Conservation (phyloP, 35 echinoderm and acorn worm genomes). For the Antedon bifida region DNA sequence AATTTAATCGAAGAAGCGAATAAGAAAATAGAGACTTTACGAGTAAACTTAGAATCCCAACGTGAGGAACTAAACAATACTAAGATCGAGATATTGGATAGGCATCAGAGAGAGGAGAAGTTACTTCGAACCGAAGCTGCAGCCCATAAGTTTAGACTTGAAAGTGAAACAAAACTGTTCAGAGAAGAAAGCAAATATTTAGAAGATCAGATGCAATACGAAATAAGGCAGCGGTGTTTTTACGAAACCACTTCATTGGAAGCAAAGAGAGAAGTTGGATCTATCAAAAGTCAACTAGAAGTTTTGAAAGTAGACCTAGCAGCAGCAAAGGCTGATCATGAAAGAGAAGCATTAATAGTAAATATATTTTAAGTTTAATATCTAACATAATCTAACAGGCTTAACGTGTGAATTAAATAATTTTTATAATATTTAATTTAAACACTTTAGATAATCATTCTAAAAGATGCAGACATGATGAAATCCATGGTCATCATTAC, state of each 20-base stretch:
- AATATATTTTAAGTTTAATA: not conserved
- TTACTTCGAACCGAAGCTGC: slow-evolving; percentile 60
- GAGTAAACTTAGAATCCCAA: slow-evolving; percentile 33
- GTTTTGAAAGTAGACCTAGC: not conserved
- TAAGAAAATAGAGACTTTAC: slow-evolving; percentile 27
- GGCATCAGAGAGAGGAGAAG: slow-evolving; percentile 66
- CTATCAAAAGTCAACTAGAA: not conserved
- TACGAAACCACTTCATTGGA: not conserved
- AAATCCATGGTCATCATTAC: too few species aligned
- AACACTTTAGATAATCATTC: too few species aligned
- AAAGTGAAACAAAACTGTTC: slow-evolving; percentile 71
- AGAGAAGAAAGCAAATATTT: slow-evolving; percentile 40
- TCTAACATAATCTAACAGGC: too few species aligned
- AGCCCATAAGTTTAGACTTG: slow-evolving; percentile 65
- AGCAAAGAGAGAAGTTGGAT: not conserved
- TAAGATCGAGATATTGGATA: slow-evolving; percentile 34
- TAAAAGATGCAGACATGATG: too few species aligned
- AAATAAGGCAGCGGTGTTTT: not conserved
- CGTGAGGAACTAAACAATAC: slow-evolving; percentile 39
- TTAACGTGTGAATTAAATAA: too few species aligned
- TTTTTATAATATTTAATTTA: too few species aligned
- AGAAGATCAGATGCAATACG: not conserved
- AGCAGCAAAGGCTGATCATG: not conserved
- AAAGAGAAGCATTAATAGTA: not conserved
- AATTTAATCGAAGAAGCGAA: slow-evolving; percentile 16